Conservation (phyloP, 2,888 invertebrate genomes). For the Andrena fulva region DNA sequence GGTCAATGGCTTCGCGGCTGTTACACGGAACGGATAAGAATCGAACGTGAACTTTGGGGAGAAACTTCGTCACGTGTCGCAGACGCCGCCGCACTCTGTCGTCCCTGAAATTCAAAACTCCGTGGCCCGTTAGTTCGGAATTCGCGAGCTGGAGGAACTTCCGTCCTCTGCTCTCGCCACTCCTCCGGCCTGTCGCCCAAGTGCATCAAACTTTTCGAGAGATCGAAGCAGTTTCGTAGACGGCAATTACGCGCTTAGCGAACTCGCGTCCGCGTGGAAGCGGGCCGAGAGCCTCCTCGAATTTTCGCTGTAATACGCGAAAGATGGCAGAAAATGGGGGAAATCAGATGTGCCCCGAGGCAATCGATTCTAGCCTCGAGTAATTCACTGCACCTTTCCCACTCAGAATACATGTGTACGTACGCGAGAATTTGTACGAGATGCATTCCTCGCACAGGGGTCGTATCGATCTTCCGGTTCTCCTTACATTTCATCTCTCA, state of each 20-base stretch:
- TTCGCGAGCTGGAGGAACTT: not conserved
- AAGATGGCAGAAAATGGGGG: not conserved
- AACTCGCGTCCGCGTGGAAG: not conserved
- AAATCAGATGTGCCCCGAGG: not conserved
- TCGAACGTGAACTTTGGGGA: constrained; percentile 58
- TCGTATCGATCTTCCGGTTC: constrained; percentile 26
- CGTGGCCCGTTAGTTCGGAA: constrained; percentile 11
- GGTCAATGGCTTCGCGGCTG: constrained; percentile 63
- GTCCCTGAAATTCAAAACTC: constrained; percentile 53
- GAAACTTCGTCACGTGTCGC: constrained; percentile 54
- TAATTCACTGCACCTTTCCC: not conserved
- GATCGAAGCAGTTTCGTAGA: constrained; percentile 12
- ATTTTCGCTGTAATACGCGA: not conserved
- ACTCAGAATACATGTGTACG: not conserved
- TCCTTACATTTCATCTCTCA: not conserved
- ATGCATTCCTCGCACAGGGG: not conserved
- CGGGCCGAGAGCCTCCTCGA: not conserved
- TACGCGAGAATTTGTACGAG: not conserved
- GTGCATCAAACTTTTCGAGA: constrained; percentile 25
- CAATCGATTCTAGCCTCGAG: not conserved
- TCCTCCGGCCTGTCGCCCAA: not conserved
- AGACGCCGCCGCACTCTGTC: constrained; percentile 30
- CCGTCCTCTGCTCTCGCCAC: not conserved
- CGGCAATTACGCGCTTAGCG: constrained; percentile 16
- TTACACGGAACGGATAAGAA: constrained; percentile 67